Evolutionary conservation across 2,797 vertebrate genomes (phyloP).

Genomic region (Ibycter americanus): DNA sequence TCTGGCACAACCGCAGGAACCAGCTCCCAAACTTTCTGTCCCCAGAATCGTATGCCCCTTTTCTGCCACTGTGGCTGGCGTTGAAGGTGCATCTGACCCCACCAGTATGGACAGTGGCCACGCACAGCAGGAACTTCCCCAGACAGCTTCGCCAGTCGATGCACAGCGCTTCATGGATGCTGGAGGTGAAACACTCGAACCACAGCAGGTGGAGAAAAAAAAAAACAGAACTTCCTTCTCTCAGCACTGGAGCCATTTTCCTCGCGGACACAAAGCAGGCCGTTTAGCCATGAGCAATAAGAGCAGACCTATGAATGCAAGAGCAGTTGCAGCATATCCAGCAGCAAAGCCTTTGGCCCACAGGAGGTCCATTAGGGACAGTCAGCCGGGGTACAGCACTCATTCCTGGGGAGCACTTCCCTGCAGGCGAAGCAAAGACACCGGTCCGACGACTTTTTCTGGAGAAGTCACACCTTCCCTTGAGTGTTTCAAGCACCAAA

Average conservation of each 20-base stretch:
- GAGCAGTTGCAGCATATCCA: neutral
- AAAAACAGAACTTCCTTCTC: neutral
- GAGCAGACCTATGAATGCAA: neutral
- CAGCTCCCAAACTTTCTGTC: neutral
- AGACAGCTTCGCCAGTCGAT: no score
- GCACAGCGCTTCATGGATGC: accelerated
- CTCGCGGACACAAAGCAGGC: neutral
- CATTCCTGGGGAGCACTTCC: neutral
- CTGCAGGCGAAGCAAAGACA: neutral
- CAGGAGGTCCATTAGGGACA: neutral
- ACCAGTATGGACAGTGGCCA: accelerated
- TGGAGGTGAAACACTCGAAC: neutral
- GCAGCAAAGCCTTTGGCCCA: neutral
- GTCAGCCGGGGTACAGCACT: neutral
- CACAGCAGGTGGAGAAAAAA: neutral
- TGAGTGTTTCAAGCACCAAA: neutral
- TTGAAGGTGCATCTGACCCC: accelerated
- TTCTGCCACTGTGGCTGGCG: neutral
- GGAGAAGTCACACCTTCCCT: neutral
- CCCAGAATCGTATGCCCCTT: neutral
- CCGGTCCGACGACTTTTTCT: neutral
- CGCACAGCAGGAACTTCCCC: neutral
- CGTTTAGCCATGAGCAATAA: neutral
- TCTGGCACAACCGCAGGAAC: neutral
- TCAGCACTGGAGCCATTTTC: neutral